phyloP scores from a whole-genome alignment of 1,140 invertebrate genomes.

The Theocolax elegans region DNA sequence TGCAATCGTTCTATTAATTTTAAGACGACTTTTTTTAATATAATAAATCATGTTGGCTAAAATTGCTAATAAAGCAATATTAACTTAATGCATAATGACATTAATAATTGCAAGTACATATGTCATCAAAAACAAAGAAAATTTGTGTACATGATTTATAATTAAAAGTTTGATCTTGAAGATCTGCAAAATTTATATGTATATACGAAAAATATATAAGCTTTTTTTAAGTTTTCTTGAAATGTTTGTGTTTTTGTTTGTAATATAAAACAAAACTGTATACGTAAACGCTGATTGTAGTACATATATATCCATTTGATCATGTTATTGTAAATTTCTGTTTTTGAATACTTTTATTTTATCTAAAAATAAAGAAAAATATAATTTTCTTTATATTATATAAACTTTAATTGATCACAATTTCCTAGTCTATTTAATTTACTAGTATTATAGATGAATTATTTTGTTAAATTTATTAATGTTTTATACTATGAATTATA shows the following conservation, averaged over 20 bases:
- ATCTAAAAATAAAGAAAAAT: too few species aligned
- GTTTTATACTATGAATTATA: not conserved
- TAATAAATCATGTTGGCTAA: slow-evolving; percentile 44
- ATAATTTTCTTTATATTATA: too few species aligned
- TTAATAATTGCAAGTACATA: slow-evolving; percentile 43
- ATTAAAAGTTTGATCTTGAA: slow-evolving; percentile 47
- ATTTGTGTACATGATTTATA: slow-evolving; percentile 54
- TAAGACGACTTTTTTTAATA: slow-evolving; percentile 62
- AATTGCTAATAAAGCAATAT: not conserved
- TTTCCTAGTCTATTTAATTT: too few species aligned
- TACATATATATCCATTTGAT: too few species aligned
- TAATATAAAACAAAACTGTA: not conserved
- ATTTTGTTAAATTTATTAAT: slow-evolving; percentile 13
- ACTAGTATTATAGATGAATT: too few species aligned
- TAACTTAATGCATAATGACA: slow-evolving; percentile 42
- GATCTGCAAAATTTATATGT: slow-evolving; percentile 38
- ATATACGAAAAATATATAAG: slow-evolving; percentile 24
- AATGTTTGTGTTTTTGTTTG: not conserved
- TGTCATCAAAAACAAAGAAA: slow-evolving; percentile 41
- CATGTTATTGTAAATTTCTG: too few species aligned
- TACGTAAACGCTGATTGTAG: not conserved
- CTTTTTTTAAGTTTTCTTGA: too few species aligned
- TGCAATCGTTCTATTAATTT: slow-evolving; percentile 60
- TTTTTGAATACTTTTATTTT: too few species aligned
- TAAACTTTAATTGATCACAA: too few species aligned